Percentiles rank a stretch among this genome's conserved stretches.
phyloP scores from a whole-genome alignment of 2,113 vertebrate species.

The Otis tarda region DNA sequence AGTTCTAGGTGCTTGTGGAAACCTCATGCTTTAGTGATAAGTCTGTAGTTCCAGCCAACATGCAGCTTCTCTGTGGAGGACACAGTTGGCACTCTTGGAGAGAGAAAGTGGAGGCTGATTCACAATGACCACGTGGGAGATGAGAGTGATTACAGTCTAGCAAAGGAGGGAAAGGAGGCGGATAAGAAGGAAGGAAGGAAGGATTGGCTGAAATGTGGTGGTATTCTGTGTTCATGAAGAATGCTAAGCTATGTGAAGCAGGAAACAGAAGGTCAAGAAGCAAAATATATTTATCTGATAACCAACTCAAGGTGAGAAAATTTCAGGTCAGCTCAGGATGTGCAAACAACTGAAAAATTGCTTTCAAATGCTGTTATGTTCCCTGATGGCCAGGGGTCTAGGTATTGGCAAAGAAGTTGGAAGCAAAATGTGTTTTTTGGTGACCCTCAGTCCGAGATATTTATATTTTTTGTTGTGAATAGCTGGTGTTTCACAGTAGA shows the following conservation, averaged over 20 bases:
- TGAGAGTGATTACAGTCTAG: neutral
- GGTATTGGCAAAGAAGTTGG: neutral
- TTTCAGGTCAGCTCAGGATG: neutral
- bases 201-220: neutral
- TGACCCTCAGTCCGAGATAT: neutral
- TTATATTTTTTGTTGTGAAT: neutral
- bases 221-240: neutral
- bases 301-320: neutral
- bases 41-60: neutral
- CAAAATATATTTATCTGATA: neutral
- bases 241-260: neutral
- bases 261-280: conserved; percentile 22
- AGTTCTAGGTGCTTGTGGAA: neutral
- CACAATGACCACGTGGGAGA: neutral
- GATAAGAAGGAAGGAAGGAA: conserved; percentile 13
- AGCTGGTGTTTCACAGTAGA: neutral
- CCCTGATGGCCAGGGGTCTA: neutral
- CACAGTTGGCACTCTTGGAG: neutral
- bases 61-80: neutral
- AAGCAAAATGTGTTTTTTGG: neutral
- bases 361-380: neutral
- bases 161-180: neutral
- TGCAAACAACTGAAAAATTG: neutral
- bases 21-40: neutral
- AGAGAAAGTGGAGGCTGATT: neutral